Conservation (phyloP, 2,888 invertebrate species). For the Adelognathus sp. region DNA sequence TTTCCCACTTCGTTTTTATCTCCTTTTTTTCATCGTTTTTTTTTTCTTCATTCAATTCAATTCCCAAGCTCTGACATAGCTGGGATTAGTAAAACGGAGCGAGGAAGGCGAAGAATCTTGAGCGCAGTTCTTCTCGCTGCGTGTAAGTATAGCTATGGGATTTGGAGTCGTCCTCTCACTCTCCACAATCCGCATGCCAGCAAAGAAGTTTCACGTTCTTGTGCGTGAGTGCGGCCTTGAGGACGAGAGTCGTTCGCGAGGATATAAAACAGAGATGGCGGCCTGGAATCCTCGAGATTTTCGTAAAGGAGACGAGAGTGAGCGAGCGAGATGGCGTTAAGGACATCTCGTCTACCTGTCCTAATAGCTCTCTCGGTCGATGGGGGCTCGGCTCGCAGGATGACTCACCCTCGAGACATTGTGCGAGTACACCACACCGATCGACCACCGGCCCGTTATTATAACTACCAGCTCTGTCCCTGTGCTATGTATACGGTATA, state of each 20-base stretch:
- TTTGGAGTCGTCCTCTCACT: conserved; percentile 44
- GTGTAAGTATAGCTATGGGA: conserved; percentile 16
- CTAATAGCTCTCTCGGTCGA: conserved; percentile 60
- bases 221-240: conserved; percentile 48
- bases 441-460: conserved; percentile 30
- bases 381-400: conserved; percentile 27
- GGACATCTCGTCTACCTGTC: conserved; percentile 64
- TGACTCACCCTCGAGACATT: conserved; percentile 54
- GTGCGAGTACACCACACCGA: conserved; percentile 33
- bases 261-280: not conserved
- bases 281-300: conserved; percentile 14
- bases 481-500: not conserved
- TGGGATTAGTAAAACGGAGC: not conserved
- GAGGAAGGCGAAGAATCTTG: conserved; percentile 1
- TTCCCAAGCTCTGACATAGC: not conserved
- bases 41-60: not conserved
- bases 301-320: not conserved
- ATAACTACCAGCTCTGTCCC: conserved; percentile 16
- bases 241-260: conserved; percentile 51
- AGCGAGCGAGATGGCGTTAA: conserved; percentile 49
- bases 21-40: not conserved
- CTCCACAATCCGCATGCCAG: not conserved
- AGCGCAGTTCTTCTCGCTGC: not conserved
- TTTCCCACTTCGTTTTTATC: not conserved
- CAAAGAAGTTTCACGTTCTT: conserved; percentile 25